These are phyloP conservation scores for Orchestes rusci DNA, from an alignment of 2,888 invertebrate genomes.

Conservation along the genomic window DNA sequence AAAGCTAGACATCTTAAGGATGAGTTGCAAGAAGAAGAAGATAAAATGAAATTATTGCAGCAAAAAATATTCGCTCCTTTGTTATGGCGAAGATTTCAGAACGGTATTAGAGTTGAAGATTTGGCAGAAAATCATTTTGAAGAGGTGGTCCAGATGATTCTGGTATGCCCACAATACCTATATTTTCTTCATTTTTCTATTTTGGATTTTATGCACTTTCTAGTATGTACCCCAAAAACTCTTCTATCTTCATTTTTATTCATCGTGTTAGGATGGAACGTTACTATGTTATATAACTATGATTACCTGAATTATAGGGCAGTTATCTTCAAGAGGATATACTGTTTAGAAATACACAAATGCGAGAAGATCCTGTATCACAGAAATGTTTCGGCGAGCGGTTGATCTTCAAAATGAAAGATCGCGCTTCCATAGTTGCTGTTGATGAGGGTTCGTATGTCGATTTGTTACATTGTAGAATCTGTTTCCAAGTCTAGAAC, in stretches of 20 bases:
- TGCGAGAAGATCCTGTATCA: slow-evolving; percentile 36
- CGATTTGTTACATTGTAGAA: background rate
- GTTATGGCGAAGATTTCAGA: slow-evolving; percentile 35
- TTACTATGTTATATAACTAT: no score
- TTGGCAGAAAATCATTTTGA: slow-evolving; percentile 33
- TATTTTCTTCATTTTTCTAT: background rate
- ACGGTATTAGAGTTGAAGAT: slow-evolving; percentile 38
- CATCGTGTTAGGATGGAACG: no score
- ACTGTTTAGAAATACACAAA: slow-evolving; percentile 36
- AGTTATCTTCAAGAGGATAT: slow-evolving; percentile 35
- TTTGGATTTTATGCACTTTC: no score
- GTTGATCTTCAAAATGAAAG: slow-evolving; percentile 34
- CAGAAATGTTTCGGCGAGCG: slow-evolving; percentile 33
- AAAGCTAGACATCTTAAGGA: slow-evolving; percentile 32
- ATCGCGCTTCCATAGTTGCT: slow-evolving; percentile 37
- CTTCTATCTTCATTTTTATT: no score
- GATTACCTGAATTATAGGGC: no score
- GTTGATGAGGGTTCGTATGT: slow-evolving; percentile 28
- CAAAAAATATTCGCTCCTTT: slow-evolving; percentile 36
- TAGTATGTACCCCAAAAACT: no score
- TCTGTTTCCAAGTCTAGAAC: no score
- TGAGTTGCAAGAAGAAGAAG: slow-evolving; percentile 37
- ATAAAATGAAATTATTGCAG: slow-evolving; percentile 32
- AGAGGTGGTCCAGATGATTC: slow-evolving; percentile 33
- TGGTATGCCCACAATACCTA: slow-evolving; percentile 29